Base-by-base conservation (phyloP, 2,113 vertebrate genomes). In the Lycocorax pyrrhopterus region DNA sequence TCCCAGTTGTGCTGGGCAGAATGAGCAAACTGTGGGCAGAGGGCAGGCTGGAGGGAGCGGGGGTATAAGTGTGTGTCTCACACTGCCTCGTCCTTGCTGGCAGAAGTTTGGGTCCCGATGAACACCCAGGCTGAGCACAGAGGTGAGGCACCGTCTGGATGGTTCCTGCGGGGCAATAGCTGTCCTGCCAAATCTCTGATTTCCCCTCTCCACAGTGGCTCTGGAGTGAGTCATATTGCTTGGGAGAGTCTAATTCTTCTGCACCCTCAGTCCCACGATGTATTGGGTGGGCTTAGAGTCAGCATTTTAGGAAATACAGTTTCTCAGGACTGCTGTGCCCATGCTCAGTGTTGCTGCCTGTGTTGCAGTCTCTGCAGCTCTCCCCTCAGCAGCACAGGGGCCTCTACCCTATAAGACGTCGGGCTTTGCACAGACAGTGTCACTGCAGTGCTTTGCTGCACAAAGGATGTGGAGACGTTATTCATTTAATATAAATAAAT, bases 81-180 rank as follows among this genome's bases (percentile, higher is more conserved):
- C 0, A 0, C 18, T 77, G 52, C 46, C 16, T 55, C 0, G 0
- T 68, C 49, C 59, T 73, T 47, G 18, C 59, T 77, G 72, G 35
- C 33, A 51, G 10, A 44, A 66, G 3, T 69, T 67, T 62, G 62
- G 10, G 22, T 75, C 49, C n/a, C 16, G 23, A 4, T 3, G 16
- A 55, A 10, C 46, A 86, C 23, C 13, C 29, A 43, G 55, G 23
- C 16, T 33, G 64, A 67, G 17, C 16, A 5, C 0, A 1, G 27
- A 46, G 33, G 27, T 41, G 63, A 79, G 47, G 41, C 39, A 26
- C 6, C 0, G 0, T 12, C 63, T 63, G 52, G 10, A 18, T 56
- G 33, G 25, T 37, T 71, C 33, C n/a, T 66, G 4, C 0, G 1
- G 12, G 10, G 6, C 12, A 12, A 16, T 13, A 63, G 35, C 43